Evolutionary conservation across 2,797 vertebrate species (phyloP).

Genomic region (Hoplostethus mediterraneus): DNA sequence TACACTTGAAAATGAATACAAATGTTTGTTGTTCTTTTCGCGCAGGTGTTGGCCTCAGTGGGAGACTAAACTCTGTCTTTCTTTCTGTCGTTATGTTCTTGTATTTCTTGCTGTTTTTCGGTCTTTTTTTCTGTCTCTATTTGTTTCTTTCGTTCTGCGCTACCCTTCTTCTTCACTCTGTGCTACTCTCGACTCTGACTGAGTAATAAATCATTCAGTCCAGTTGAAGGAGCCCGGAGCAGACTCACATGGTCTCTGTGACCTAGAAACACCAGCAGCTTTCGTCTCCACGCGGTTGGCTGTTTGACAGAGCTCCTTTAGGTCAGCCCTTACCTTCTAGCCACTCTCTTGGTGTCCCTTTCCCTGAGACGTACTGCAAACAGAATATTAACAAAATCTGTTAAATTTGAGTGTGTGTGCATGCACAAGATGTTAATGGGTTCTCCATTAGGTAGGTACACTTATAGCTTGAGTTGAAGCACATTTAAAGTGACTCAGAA

Average conservation of each 20-base stretch:
- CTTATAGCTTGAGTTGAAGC: background rate
- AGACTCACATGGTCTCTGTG: constrained; percentile 63
- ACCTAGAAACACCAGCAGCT: constrained; percentile 69
- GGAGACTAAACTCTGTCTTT: constrained; percentile 23
- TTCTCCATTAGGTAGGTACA: background rate
- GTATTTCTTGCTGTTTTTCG: constrained; percentile 4
- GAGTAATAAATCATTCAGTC: constrained; percentile 76
- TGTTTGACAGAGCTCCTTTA: constrained; percentile 64
- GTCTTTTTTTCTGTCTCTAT: constrained; percentile 20
- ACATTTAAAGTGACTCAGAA: too few relatives aligned
- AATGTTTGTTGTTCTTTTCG: constrained; percentile 19
- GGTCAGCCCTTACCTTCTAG: constrained; percentile 49
- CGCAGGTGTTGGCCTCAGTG: constrained; percentile 12
- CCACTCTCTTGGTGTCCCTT: constrained; percentile 22
- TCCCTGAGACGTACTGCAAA: background rate
- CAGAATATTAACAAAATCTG: constrained; percentile 6
- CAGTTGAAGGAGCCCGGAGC: constrained; percentile 55
- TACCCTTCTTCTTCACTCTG: constrained; percentile 24
- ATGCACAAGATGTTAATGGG: background rate
- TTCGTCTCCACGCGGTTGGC: constrained; percentile 69
- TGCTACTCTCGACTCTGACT: constrained; percentile 52
- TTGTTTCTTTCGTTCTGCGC: constrained; percentile 36
- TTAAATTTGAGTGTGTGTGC: background rate
- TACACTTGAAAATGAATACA: constrained; percentile 20
- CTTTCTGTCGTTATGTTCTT: background rate